phyloP scores from a whole-genome alignment of 35 echinoderm and acorn worm species.

The Ophioderma brevispina region DNA sequence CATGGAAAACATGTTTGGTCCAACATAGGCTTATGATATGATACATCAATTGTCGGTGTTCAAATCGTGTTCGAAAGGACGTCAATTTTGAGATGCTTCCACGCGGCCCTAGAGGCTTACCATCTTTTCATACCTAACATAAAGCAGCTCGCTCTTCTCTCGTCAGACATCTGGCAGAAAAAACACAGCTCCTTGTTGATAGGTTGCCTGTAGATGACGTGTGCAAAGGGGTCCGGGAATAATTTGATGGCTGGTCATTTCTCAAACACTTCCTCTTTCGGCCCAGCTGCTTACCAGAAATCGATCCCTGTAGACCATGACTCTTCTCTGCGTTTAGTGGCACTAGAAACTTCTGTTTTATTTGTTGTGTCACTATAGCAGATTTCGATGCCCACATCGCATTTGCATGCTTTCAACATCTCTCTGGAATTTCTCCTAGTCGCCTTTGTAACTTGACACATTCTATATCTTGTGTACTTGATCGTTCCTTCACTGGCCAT shows the following conservation, averaged over 20 bases:
- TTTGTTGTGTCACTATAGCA: neutral
- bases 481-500: neutral
- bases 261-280: neutral
- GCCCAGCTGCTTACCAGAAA: neutral
- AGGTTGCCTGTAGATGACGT: neutral
- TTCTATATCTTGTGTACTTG: neutral
- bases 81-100: too few relatives aligned
- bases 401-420: neutral
- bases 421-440: neutral
- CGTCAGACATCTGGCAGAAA: neutral
- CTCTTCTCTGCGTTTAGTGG: too few relatives aligned
- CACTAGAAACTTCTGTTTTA: neutral
- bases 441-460: neutral
- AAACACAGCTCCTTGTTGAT: neutral
- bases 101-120: too few relatives aligned
- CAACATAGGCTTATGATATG: slow-evolving; percentile 36
- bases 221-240: neutral
- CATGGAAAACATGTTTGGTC: slow-evolving; percentile 45
- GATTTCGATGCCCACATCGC: neutral
- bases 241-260: neutral
- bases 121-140: too few relatives aligned
- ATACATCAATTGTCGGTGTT: neutral
- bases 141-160: neutral
- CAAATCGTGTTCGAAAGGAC: too few relatives aligned
- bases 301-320: neutral